Conservation (phyloP, 2,888 invertebrate genomes). For the Chaetogeoica ovagalla region DNA sequence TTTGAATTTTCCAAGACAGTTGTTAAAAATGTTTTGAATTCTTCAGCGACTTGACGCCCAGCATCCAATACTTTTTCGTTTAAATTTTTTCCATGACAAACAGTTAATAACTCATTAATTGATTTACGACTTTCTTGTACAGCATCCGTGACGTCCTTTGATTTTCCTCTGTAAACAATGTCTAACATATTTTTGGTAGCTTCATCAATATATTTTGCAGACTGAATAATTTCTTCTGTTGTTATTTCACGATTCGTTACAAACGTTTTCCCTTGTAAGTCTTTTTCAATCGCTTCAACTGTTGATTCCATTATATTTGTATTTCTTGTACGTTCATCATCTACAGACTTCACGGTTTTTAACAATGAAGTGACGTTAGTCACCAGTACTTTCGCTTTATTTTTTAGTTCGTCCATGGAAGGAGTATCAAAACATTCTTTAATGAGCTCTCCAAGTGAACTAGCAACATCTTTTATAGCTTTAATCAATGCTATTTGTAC, state of each 20-base stretch:
- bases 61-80: slow-evolving; percentile 64
- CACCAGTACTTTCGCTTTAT: slow-evolving; percentile 94
- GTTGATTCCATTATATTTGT: slow-evolving; percentile 95
- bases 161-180: slow-evolving; percentile 87
- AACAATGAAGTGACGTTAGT: slow-evolving; percentile 96
- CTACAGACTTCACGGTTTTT: slow-evolving; percentile 98
- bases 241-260: slow-evolving; percentile 62
- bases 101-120: slow-evolving; percentile 86
- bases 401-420: slow-evolving; percentile 94
- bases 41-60: slow-evolving; percentile 82
- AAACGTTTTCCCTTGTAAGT: slow-evolving; percentile 72
- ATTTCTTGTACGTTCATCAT: slow-evolving; percentile 96
- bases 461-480: slow-evolving; percentile 96
- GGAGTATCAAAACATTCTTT: slow-evolving; percentile 93
- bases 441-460: slow-evolving; percentile 92
- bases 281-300: slow-evolving; percentile 92
- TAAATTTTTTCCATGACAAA: slow-evolving; percentile 67
- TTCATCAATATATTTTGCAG: slow-evolving; percentile 89
- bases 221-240: slow-evolving; percentile 91
- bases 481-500: slow-evolving; percentile 77
- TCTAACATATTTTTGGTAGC: slow-evolving; percentile 94
- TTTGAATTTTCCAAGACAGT: slow-evolving; percentile 69
- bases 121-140: slow-evolving; percentile 94
- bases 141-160: slow-evolving; percentile 95
- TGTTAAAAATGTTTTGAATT: slow-evolving; percentile 83